phyloP scores from a whole-genome alignment of 2,888 invertebrate genomes.

The Nematopogon swammerdamellus region DNA sequence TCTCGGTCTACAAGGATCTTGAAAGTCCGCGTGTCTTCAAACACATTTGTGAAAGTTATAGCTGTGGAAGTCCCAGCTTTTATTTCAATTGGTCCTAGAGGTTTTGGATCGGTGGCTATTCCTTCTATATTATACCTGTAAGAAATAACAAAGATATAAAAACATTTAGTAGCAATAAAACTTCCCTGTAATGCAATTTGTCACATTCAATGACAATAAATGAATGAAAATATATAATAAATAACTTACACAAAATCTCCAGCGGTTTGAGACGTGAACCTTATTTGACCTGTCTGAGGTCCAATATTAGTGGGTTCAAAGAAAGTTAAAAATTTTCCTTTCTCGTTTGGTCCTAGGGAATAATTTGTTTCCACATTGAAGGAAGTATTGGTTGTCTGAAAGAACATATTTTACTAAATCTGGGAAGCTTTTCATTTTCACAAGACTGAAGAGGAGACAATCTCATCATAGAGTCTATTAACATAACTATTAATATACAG shows the following conservation, averaged over 20 bases:
- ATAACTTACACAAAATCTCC: slow-evolving; percentile 41
- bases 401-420: slow-evolving; percentile 1
- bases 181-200: no score
- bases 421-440: no score
- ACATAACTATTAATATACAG: no score
- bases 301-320: slow-evolving; percentile 41
- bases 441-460: no score
- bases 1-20: slow-evolving; percentile 29
- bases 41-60: slow-evolving; percentile 39
- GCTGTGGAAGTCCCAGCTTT: slow-evolving; percentile 24
- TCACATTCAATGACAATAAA: no score
- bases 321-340: slow-evolving; percentile 35
- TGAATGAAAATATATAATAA: not conserved
- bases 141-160: slow-evolving; percentile 4
- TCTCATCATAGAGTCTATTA: no score
- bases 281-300: slow-evolving; percentile 27
- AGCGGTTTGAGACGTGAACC: slow-evolving; percentile 30
- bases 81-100: slow-evolving; percentile 37
- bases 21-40: slow-evolving; percentile 28
- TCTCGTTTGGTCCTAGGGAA: slow-evolving; percentile 27
- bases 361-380: slow-evolving; percentile 29
- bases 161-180: no score
- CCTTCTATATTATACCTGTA: slow-evolving; percentile 37
- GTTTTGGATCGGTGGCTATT: slow-evolving; percentile 30
- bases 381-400: slow-evolving; percentile 31